phyloP scores from a whole-genome alignment of 2,797 vertebrate species.

The Alfaro cultratus region DNA sequence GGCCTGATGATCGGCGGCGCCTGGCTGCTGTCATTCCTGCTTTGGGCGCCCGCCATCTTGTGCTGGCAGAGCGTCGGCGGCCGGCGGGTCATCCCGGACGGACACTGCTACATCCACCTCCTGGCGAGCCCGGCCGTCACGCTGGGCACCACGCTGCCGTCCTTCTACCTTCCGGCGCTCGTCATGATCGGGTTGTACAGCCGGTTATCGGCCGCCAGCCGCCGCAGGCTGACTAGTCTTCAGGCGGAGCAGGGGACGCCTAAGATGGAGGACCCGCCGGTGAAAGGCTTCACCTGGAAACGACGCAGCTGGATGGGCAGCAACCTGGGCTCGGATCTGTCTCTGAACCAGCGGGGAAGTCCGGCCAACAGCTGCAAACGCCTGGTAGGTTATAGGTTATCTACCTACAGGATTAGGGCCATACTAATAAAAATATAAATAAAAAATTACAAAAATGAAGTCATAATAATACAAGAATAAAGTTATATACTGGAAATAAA shows the following conservation, averaged over 20 bases:
- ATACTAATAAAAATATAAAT: too few relatives aligned
- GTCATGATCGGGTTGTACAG: conserved; percentile 90
- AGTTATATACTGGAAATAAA: too few relatives aligned
- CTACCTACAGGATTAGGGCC: neutral
- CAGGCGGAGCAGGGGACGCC: neutral
- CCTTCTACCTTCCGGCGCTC: conserved; percentile 91
- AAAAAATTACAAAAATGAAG: too few relatives aligned
- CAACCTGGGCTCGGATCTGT: conserved; percentile 24
- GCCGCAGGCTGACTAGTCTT: conserved; percentile 72
- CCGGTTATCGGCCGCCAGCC: conserved; percentile 87
- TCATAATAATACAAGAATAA: too few relatives aligned
- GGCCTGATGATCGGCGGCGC: conserved; percentile 85
- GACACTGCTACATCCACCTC: conserved; percentile 88
- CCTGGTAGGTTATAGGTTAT: conserved; percentile 10
- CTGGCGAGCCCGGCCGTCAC: conserved; percentile 88
- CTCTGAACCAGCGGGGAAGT: conserved; percentile 35
- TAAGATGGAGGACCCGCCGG: conserved; percentile 12
- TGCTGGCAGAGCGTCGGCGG: conserved; percentile 88
- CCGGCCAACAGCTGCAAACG: neutral
- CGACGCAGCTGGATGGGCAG: conserved; percentile 15
- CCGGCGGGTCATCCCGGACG: conserved; percentile 78
- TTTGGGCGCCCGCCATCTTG: conserved; percentile 92
- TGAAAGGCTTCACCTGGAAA: conserved; percentile 27
- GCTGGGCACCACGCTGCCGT: conserved; percentile 86
- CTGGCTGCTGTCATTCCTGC: conserved; percentile 88